Evolutionary conservation across 2,888 invertebrate species (phyloP).

Genomic region (Cyclophora punctaria): DNA sequence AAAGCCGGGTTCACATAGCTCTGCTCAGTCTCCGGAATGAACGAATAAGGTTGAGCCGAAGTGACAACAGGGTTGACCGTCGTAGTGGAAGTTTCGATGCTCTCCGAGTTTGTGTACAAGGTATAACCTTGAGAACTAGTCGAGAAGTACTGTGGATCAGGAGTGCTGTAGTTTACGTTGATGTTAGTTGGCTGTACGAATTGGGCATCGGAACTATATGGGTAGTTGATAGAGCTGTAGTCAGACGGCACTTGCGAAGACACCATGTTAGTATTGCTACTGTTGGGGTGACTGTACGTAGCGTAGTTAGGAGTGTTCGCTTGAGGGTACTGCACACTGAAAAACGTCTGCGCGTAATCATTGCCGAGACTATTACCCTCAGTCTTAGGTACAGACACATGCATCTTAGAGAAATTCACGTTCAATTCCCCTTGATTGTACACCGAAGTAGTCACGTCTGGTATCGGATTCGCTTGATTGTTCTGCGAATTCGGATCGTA

Average conservation of each 20-base stretch:
- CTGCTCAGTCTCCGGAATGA: slow-evolving; percentile 19
- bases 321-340: slow-evolving; percentile 52
- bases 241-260: slow-evolving; percentile 43
- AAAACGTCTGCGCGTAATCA: slow-evolving; percentile 57
- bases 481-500: slow-evolving; percentile 29
- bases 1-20: slow-evolving; percentile 29
- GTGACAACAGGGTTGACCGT: slow-evolving; percentile 28
- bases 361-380: slow-evolving; percentile 27
- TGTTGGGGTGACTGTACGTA: slow-evolving; percentile 50
- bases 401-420: slow-evolving; percentile 55
- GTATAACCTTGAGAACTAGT: slow-evolving; percentile 43
- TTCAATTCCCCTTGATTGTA: slow-evolving; percentile 43
- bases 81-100: slow-evolving; percentile 28
- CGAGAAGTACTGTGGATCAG: slow-evolving; percentile 37
- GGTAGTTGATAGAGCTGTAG: slow-evolving; percentile 40
- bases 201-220: slow-evolving; percentile 35
- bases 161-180: slow-evolving; percentile 23
- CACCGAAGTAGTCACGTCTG: slow-evolving; percentile 29
- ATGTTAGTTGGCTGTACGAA: slow-evolving; percentile 22
- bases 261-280: slow-evolving; percentile 38
- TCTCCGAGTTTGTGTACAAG: slow-evolving; percentile 42
- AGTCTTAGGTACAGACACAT: slow-evolving; percentile 39
- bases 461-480: slow-evolving; percentile 23
- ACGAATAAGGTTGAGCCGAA: slow-evolving; percentile 28
- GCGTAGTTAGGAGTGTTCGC: slow-evolving; percentile 41